Evolutionary conservation across 2,113 vertebrate genomes (phyloP).

Genomic region (Macheiramphus alcinus): DNA sequence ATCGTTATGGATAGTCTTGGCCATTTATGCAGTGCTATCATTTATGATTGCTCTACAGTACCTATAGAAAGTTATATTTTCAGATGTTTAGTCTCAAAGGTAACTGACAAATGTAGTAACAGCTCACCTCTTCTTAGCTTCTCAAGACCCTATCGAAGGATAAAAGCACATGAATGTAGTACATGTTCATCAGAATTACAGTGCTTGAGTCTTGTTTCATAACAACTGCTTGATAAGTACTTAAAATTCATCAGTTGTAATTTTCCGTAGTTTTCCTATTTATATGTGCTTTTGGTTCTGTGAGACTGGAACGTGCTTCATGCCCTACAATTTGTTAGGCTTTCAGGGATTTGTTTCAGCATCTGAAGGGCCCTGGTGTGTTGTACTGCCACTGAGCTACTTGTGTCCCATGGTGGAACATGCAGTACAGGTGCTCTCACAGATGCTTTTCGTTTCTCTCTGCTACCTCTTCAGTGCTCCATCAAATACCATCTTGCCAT

Average conservation of each 20-base stretch:
- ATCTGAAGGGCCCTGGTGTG: rapidly evolving
- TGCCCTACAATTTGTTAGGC: background rate
- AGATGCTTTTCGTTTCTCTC: background rate
- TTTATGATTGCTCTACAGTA: background rate
- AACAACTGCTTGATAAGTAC: background rate
- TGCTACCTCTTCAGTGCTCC: background rate
- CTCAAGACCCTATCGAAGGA: background rate
- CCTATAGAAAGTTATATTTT: background rate
- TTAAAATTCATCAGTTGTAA: background rate
- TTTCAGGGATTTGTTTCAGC: background rate
- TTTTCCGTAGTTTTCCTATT: background rate
- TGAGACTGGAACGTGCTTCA: background rate
- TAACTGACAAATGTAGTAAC: background rate
- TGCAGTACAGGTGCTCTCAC: rapidly evolving
- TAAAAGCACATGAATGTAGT: background rate
- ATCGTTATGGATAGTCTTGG: background rate
- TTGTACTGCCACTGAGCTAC: background rate
- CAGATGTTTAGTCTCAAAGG: background rate
- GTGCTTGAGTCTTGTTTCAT: background rate
- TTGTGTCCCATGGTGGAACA: rapidly evolving
- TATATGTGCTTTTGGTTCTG: background rate
- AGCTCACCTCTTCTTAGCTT: background rate
- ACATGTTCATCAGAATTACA: background rate
- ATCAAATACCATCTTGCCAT: background rate
- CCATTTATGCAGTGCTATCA: background rate